Evolutionary conservation across 2,797 vertebrate genomes (phyloP), one percentile per base, ranked within the genome.

Genomic region (Macrochelys suwanniensis): DNA sequence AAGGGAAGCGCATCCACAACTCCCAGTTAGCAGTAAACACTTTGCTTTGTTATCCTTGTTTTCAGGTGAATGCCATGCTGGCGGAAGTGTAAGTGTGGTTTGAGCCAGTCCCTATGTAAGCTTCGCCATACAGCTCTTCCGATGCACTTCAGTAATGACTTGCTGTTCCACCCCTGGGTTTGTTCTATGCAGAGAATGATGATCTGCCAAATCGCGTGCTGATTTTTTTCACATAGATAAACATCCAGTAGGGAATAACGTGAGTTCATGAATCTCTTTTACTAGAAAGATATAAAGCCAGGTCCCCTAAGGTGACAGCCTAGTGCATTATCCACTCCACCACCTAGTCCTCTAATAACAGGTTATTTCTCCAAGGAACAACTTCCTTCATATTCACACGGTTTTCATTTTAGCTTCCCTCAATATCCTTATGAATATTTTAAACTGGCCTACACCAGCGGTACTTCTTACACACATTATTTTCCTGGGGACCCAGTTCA

Each of bases 351-450:
- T 82, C 79, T 37, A 88, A 74, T 80, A 65, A 89, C 47, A 71
- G 6, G 11, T 80, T 90, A 37, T 93, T 97, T 84, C 93, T 83
- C 56, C 84, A 80, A 15, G 25, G 49, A 93, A 85, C 50, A 54
- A 3, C 95, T 90, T 56, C 68, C n/a, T 87, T 92, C 61, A 54
- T 80, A n/a, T 56, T 93, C 49, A 10, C 25, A 53, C 83, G 87
- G 84, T 53, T 92, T 94, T 93, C 82, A 37, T 80, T 54, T 89
- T 89, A 45, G 45, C 8, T 47, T 86, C 93, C 84, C 88, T 93
- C 83, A 78, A 2, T 26, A 91, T 50, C 68, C n/a, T 95, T 92
- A 87, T 90, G 53, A 96, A 85, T 96, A 95, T 93, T 95, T 96
- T 91, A 90, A 92, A 83, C 15, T 45, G 10, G 47, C 68, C 93